Percentiles rank a stretch among this genome's conserved stretches.
phyloP scores from a whole-genome alignment of 2,113 vertebrate genomes.

The Chamaetylas fuelleborni region DNA sequence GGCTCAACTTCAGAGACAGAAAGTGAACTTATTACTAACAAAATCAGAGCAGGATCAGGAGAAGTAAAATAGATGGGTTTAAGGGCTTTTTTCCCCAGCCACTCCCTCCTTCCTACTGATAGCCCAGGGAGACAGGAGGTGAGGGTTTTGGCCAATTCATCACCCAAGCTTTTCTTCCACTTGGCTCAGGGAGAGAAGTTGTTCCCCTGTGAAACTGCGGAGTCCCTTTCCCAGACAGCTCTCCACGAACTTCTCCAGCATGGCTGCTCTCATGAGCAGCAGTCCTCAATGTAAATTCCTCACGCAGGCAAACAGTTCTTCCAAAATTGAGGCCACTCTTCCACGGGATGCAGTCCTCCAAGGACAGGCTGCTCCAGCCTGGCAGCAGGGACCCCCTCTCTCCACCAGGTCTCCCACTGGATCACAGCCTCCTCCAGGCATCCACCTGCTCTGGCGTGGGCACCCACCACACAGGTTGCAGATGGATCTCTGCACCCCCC shows the following conservation, averaged over 20 bases:
- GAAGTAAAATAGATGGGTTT: neutral
- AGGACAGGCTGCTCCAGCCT: neutral
- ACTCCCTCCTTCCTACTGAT: neutral
- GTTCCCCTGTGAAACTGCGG: neutral
- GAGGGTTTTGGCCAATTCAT: neutral
- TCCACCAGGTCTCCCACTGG: neutral
- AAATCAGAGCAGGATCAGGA: neutral
- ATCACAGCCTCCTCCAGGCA: neutral
- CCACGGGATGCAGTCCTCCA: neutral
- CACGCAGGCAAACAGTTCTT: neutral
- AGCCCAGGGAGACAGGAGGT: neutral
- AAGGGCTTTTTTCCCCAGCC: neutral
- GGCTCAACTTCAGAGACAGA: neutral
- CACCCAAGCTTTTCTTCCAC: neutral
- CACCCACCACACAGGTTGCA: rapidly evolving
- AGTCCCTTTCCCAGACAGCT: neutral
- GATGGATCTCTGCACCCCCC: neutral
- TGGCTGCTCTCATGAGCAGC: neutral
- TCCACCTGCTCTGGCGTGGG: neutral
- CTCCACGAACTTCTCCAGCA: neutral
- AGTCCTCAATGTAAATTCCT: neutral
- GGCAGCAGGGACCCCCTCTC: neutral
- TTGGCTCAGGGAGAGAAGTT: neutral
- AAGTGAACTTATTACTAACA: neutral
- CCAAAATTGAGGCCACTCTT: neutral